Evolutionary conservation across 2,113 vertebrate species (phyloP).

Genomic region (Gallinago paraguaiae): DNA sequence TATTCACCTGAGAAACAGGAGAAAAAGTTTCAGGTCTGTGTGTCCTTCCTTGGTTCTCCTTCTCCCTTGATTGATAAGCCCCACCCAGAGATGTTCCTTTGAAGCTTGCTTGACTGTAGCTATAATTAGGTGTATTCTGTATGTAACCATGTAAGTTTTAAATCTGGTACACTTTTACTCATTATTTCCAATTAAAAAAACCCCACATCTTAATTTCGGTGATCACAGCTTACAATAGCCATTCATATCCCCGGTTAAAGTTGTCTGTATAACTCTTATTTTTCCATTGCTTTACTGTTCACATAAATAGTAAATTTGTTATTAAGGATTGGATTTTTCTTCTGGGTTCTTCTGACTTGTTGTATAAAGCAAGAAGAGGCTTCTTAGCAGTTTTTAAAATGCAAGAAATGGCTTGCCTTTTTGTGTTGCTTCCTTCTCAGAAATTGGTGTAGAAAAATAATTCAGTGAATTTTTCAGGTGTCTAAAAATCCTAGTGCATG

Average conservation of each 20-base stretch:
- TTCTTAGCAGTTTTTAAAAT: neutral
- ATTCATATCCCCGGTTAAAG: neutral
- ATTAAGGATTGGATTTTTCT: neutral
- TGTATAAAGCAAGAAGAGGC: neutral
- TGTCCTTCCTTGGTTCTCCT: neutral
- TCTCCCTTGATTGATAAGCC: neutral
- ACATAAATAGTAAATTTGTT: neutral
- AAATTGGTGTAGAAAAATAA: neutral
- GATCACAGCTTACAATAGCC: neutral
- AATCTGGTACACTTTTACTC: neutral
- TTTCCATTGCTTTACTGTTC: neutral
- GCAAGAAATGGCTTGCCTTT: neutral
- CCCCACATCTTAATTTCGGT: neutral
- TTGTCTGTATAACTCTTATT: neutral
- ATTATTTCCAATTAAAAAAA: neutral
- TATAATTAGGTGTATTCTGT: neutral
- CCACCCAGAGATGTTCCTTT: neutral
- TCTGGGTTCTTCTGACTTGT: neutral
- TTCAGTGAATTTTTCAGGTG: neutral
- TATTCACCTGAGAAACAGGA: neutral
- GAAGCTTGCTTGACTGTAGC: neutral
- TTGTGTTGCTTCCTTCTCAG: neutral
- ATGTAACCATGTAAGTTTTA: neutral
- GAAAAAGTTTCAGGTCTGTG: neutral
- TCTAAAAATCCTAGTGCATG: neutral